Base-by-base conservation (phyloP, 2,888 invertebrate genomes). In the Parelbella ahira region DNA sequence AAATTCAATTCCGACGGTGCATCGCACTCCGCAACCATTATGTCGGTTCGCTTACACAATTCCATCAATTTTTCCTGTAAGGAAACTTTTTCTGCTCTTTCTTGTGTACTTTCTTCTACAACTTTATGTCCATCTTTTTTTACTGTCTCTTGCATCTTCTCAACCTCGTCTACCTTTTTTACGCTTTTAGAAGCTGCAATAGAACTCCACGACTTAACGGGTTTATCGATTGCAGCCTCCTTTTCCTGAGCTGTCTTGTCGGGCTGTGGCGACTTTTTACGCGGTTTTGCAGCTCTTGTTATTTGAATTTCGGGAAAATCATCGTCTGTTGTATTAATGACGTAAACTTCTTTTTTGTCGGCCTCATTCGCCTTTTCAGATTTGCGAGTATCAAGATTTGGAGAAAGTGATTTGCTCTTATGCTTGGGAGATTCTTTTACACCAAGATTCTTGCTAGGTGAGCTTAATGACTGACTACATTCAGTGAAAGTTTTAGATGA, bases 121-220 rank as follows among this genome's bases (percentile, higher is more conserved):
- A 28, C 33, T 44, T 56, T 46, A 10, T 19, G 45, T 44, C 44
- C 53, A 4, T 49, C 44, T 39, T 48, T 53, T 24, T 58, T 52
- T 9, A 39, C 32, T 9, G 19, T 37, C 9, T 56, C 48, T 25
- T 30, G 11, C 3, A 25, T 12, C 11, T 24, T 47, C 23, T 50
- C 48, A 21, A 48, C 44, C 8, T 65, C 62, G 37, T 66, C 59
- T 4, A 48, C 29, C 46, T 64, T 78, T 46, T 69, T 63, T 20
- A 58, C 48, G 49, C 42, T 72, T 54, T 73, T 79, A 8, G 72
- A 64, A 1, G 88, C 84, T 23, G 88, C 88, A 50, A 90, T 81
- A 28, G 83, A 84, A 57, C 89, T 90, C 90, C 90, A 90, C 6
- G 89, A 88, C 63, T 84, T 86, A 12, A 74, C 68, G 1, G 74